Conservation (phyloP, 2,797 vertebrate genomes). For the Tenualosa thibaudeaui region DNA sequence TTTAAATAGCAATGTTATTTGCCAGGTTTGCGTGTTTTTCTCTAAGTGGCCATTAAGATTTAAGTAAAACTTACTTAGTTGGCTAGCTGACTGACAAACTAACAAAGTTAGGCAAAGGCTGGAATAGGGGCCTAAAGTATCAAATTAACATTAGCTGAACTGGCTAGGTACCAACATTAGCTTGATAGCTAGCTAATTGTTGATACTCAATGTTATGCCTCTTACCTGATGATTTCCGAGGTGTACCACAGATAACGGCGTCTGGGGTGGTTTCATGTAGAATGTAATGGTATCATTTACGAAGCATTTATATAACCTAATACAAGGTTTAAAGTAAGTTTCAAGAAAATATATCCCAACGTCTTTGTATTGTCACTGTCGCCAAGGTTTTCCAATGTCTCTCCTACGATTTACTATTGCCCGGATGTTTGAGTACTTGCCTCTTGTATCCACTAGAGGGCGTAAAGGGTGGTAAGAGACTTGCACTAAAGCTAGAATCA, state of each 20-base stretch:
- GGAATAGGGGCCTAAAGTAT: constrained; percentile 9
- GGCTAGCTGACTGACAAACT: background rate
- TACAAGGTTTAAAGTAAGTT: background rate
- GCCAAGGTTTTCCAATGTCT: constrained; percentile 48
- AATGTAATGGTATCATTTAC: background rate
- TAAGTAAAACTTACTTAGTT: background rate
- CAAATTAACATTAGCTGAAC: background rate
- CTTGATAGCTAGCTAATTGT: constrained; percentile 21
- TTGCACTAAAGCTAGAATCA: no score
- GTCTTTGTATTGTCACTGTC: constrained; percentile 55
- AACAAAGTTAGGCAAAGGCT: constrained; percentile 11
- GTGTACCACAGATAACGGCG: background rate
- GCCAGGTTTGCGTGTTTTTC: background rate
- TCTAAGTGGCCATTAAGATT: background rate
- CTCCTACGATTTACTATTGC: constrained; percentile 43
- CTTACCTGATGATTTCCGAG: constrained; percentile 20
- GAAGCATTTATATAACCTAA: background rate
- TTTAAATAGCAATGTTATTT: background rate
- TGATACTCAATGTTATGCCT: constrained; percentile 1
- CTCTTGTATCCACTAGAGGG: background rate
- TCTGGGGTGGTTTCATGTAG: background rate
- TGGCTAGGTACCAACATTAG: constrained; percentile 15
- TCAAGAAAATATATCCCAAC: background rate
- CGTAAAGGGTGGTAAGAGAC: background rate
- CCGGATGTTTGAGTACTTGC: constrained; percentile 47